phyloP scores from a whole-genome alignment of 2,888 invertebrate species.

The Eupeodes latifasciatus region DNA sequence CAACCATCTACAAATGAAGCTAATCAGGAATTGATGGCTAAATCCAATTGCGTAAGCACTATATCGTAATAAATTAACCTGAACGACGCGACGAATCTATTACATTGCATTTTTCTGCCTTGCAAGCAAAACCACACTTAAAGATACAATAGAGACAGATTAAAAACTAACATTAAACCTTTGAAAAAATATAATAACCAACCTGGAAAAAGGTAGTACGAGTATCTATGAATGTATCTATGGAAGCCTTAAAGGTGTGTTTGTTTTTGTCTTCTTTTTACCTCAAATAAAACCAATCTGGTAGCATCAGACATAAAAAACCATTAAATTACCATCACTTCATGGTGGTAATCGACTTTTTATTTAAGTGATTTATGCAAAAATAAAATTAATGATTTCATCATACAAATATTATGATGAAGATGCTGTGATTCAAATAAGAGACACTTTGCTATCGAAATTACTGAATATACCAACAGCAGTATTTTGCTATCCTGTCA shows the following conservation, averaged over 20 bases:
- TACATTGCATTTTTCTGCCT: slow-evolving; percentile 42
- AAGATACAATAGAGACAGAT: slow-evolving; percentile 50
- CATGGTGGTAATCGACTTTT: slow-evolving; percentile 44
- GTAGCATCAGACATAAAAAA: slow-evolving; percentile 43
- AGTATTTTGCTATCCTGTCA: background rate
- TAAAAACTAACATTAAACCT: slow-evolving; percentile 55
- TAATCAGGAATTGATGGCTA: slow-evolving; percentile 47
- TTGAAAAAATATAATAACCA: background rate
- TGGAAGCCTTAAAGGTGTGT: background rate
- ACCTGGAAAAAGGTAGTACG: slow-evolving; percentile 9
- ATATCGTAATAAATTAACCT: slow-evolving; percentile 41
- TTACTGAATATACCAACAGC: background rate
- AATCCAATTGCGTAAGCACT: slow-evolving; percentile 48
- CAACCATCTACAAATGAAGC: slow-evolving; percentile 26
- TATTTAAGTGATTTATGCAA: slow-evolving; percentile 51
- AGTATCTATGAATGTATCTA: background rate
- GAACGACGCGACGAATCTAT: slow-evolving; percentile 24
- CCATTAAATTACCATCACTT: slow-evolving; percentile 16
- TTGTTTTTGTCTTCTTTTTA: background rate
- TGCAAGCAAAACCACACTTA: slow-evolving; percentile 30
- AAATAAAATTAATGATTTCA: slow-evolving; percentile 34
- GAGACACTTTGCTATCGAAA: background rate
- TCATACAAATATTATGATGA: slow-evolving; percentile 25
- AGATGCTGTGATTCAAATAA: background rate
- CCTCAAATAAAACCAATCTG: slow-evolving; percentile 33